Conservation (phyloP, 2,797 vertebrate species). For the Taenioides sp. region DNA sequence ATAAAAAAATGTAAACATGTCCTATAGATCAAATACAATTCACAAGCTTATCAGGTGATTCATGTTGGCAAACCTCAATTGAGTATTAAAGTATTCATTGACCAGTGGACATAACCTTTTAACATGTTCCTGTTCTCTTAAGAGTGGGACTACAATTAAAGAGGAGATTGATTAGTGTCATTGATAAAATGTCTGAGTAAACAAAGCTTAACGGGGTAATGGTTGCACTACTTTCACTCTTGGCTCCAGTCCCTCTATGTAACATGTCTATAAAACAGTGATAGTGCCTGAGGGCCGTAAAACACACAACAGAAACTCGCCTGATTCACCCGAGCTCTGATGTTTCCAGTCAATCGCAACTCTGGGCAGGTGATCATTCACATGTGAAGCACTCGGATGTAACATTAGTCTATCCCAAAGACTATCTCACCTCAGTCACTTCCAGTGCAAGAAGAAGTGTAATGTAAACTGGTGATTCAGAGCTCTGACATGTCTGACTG, state of each 20-base stretch:
- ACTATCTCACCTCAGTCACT: neutral
- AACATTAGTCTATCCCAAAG: too few species aligned
- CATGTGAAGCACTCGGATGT: slow-evolving; percentile 21
- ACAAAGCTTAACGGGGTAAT: slow-evolving; percentile 8
- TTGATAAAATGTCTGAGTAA: neutral
- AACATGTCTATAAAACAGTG: neutral
- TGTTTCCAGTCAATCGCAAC: slow-evolving; percentile 26
- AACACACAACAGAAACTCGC: slow-evolving; percentile 15
- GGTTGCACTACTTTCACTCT: neutral
- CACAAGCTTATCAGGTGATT: too few species aligned
- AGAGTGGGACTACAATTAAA: neutral
- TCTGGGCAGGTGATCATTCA: slow-evolving; percentile 14
- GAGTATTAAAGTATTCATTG: too few species aligned
- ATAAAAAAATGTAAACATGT: too few species aligned
- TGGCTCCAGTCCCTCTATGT: neutral
- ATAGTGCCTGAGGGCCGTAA: neutral
- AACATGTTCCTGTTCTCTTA: neutral
- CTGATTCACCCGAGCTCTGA: slow-evolving; percentile 27
- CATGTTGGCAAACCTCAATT: too few species aligned
- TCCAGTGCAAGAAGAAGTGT: neutral
- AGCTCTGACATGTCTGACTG: neutral
- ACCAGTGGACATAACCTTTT: too few species aligned
- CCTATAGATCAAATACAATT: too few species aligned
- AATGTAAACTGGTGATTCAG: slow-evolving; percentile 3
- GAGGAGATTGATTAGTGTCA: neutral